Percentiles rank a stretch among this genome's conserved stretches.
These are phyloP conservation scores for Aradophagus sp. DNA, from an alignment of 1,140 invertebrate genomes.

Conservation along the genomic window DNA sequence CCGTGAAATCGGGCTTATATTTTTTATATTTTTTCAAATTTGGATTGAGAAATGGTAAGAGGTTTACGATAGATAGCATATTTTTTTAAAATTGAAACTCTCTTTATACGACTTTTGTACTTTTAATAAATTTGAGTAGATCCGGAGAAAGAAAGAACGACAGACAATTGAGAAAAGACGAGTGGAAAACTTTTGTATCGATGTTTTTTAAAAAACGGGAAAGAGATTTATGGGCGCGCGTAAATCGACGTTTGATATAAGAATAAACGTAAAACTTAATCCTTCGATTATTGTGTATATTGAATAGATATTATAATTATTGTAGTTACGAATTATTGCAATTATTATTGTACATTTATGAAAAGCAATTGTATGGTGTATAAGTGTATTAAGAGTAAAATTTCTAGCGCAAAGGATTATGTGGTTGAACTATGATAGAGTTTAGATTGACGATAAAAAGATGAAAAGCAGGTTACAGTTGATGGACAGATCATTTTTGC, in stretches of 20 bases:
- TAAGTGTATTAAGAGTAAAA: too few relatives aligned
- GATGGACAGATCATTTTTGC: too few relatives aligned
- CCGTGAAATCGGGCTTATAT: too few relatives aligned
- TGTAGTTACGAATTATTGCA: slow-evolving; percentile 27
- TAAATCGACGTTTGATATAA: slow-evolving; percentile 40
- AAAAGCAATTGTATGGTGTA: slow-evolving; percentile 56
- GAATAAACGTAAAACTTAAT: slow-evolving; percentile 48
- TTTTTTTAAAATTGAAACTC: slow-evolving; percentile 11
- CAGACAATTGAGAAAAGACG: neutral
- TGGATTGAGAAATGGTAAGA: slow-evolving; percentile 2
- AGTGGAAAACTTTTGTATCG: slow-evolving; percentile 61
- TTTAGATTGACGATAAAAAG: too few relatives aligned
- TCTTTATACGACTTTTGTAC: slow-evolving; percentile 40
- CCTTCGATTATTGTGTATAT: slow-evolving; percentile 53
- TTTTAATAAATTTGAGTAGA: slow-evolving; percentile 44
- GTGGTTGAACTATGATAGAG: too few relatives aligned
- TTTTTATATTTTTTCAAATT: slow-evolving; percentile 30
- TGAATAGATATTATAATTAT: slow-evolving; percentile 47
- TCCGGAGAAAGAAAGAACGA: slow-evolving; percentile 4
- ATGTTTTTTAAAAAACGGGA: slow-evolving; percentile 68
- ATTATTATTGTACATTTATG: slow-evolving; percentile 55
- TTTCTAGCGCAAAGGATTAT: too few relatives aligned
- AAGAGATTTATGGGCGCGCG: slow-evolving; percentile 63
- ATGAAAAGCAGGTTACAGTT: too few relatives aligned
- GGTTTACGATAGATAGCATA: slow-evolving; percentile 35